These are phyloP conservation scores for Brenthis daphne DNA, from an alignment of 2,888 invertebrate species.

Conservation along the genomic window DNA sequence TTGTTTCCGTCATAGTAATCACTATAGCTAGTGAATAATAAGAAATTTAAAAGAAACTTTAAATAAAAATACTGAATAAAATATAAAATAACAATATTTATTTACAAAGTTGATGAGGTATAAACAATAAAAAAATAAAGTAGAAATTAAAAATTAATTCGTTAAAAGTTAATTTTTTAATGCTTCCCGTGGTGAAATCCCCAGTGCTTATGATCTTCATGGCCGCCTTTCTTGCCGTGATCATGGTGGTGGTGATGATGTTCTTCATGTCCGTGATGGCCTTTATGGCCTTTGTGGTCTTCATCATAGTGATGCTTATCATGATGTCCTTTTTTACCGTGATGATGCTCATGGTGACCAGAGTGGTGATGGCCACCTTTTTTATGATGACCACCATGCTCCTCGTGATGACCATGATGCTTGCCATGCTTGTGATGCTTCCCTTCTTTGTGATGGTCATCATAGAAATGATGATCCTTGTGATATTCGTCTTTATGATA, in stretches of 20 bases:
- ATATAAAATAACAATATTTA: conserved; percentile 50
- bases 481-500: conserved; percentile 93
- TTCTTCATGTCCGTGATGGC: conserved; percentile 88
- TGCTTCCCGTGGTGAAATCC: conserved; percentile 85
- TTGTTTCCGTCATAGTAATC: conserved; percentile 65
- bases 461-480: conserved; percentile 94
- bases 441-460: conserved; percentile 92
- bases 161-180: conserved; percentile 53
- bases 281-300: conserved; percentile 90
- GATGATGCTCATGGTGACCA: conserved; percentile 88
- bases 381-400: conserved; percentile 89
- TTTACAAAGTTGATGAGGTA: conserved; percentile 62
- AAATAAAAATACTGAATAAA: not conserved
- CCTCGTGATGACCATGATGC: conserved; percentile 89
- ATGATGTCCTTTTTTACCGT: conserved; percentile 91
- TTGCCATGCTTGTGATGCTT: conserved; percentile 91
- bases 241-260: conserved; percentile 89
- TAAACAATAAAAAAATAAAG: conserved; percentile 47
- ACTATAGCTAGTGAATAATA: conserved; percentile 1
- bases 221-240: conserved; percentile 90
- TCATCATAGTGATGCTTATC: conserved; percentile 92
- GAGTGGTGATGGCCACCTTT: conserved; percentile 90
- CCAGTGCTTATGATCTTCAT: conserved; percentile 88
- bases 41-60: not conserved
- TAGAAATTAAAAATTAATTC: conserved; percentile 3